phyloP scores from a whole-genome alignment of 2,113 vertebrate genomes.

The Psittacara wagleri region DNA sequence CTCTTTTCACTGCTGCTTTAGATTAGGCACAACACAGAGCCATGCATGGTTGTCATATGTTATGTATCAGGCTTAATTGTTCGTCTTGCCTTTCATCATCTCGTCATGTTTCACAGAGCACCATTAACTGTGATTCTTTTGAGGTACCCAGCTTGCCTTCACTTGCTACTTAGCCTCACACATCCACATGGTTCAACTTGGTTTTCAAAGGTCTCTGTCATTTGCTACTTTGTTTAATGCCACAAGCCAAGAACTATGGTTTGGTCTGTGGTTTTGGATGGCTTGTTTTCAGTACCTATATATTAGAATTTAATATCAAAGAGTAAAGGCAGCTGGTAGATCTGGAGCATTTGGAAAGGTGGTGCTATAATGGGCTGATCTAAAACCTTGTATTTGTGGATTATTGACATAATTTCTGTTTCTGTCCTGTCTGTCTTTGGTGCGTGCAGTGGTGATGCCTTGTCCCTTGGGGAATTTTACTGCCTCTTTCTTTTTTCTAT shows the following conservation, averaged over 20 bases:
- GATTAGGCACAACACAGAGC: conserved; percentile 22
- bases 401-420: not conserved
- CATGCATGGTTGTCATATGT: conserved; percentile 22
- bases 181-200: not conserved
- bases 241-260: not conserved
- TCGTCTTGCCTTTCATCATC: conserved; percentile 40
- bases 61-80: conserved; percentile 18
- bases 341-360: not conserved
- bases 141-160: not conserved
- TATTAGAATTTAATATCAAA: not conserved
- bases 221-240: not conserved
- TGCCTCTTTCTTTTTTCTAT: not conserved
- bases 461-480: not conserved
- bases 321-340: not conserved
- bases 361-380: not conserved
- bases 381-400: not conserved
- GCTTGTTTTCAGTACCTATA: not conserved
- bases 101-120: conserved; percentile 1
- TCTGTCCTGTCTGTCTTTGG: not conserved
- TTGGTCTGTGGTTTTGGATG: not conserved
- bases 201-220: not conserved
- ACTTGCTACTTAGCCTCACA: not conserved
- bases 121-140: not conserved
- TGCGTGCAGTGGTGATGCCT: not conserved
- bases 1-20: not conserved